Evolutionary conservation across 2,888 invertebrate genomes (phyloP).

Genomic region (Athalia cordata): DNA sequence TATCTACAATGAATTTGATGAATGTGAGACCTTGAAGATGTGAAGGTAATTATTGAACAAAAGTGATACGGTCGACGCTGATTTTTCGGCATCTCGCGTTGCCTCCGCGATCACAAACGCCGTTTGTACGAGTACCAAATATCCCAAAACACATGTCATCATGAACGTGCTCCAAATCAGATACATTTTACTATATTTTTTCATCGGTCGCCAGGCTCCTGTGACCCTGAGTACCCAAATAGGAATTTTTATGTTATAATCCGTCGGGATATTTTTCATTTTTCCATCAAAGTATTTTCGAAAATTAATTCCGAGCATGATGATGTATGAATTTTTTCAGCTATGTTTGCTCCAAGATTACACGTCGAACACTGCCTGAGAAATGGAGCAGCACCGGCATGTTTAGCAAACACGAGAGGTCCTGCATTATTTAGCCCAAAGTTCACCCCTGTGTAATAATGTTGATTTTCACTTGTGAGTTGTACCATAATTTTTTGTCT

Average conservation of each 20-base stretch:
- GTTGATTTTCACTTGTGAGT: neutral
- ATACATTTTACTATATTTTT: neutral
- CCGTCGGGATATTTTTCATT: neutral
- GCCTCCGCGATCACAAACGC: neutral
- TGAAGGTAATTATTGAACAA: constrained; percentile 29
- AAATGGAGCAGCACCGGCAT: neutral
- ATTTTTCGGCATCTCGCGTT: neutral
- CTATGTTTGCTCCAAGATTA: neutral
- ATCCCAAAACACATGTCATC: neutral
- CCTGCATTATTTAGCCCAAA: neutral
- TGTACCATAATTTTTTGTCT: too few relatives aligned
- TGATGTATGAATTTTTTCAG: neutral
- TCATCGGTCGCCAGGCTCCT: constrained; percentile 23
- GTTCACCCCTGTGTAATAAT: constrained; percentile 3
- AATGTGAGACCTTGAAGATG: constrained; percentile 10
- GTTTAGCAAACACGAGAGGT: neutral
- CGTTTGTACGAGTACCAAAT: constrained; percentile 17
- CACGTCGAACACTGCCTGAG: too few relatives aligned
- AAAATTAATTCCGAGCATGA: neutral
- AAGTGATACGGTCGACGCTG: constrained; percentile 18
- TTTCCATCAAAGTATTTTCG: neutral
- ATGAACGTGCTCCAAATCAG: constrained; percentile 9
- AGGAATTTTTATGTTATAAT: constrained; percentile 26
- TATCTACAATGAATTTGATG: neutral
- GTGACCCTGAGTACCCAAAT: neutral